Conservation (phyloP, 2,888 invertebrate species). For the Pristionchus mayeri region DNA sequence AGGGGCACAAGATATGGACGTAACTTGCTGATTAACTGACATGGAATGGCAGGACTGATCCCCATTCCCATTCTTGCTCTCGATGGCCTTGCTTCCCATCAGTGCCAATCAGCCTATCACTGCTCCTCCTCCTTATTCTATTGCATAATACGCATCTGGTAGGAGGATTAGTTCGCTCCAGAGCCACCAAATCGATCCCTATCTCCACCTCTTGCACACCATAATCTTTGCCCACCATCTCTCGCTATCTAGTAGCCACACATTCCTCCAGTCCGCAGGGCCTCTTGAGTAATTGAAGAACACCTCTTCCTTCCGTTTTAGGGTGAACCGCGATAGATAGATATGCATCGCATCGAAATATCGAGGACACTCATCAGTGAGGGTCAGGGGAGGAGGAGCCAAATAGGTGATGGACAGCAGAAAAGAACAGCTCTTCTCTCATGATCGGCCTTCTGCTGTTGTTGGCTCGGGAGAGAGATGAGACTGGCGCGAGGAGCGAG, state of each 20-base stretch:
- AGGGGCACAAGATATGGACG: too few relatives aligned
- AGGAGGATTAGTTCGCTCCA: not conserved
- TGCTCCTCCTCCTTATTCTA: not conserved
- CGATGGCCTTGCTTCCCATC: not conserved
- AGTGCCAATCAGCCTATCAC: not conserved
- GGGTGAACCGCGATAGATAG: not conserved
- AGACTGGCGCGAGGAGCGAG: not conserved
- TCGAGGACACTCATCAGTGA: conserved; percentile 27
- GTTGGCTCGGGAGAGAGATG: not conserved
- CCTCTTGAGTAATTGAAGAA: not conserved
- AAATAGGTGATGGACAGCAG: conserved; percentile 4
- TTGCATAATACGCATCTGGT: conserved; percentile 15
- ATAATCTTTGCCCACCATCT: conserved; percentile 8
- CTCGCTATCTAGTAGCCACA: not conserved
- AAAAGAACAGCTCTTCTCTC: not conserved
- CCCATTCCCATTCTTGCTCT: not conserved
- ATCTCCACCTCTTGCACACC: not conserved
- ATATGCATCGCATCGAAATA: not conserved
- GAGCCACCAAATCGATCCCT: not conserved
- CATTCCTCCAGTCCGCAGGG: not conserved
- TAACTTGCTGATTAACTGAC: not conserved
- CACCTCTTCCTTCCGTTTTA: not conserved
- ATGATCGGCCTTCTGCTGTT: not conserved
- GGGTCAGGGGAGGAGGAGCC: not conserved
- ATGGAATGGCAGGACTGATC: not conserved